These are phyloP conservation scores for Amblyjoppa proteus DNA, from an alignment of 2,888 invertebrate species.

Conservation along the genomic window DNA sequence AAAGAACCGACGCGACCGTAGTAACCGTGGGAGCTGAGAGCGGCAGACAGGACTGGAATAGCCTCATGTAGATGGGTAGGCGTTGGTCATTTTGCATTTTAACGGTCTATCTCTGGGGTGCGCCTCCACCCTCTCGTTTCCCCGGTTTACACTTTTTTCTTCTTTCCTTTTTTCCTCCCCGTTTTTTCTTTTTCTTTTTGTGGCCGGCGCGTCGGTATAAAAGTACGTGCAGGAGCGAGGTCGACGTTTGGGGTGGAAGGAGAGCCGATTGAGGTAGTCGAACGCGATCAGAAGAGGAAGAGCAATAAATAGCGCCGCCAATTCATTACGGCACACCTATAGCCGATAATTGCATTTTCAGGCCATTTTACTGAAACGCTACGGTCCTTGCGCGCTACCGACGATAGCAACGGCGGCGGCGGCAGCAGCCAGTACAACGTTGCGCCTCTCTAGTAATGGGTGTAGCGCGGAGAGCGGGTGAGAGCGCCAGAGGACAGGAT, in stretches of 20 bases:
- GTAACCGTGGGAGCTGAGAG: constrained; percentile 14
- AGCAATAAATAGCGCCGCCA: constrained; percentile 80
- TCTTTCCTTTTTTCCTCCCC: background rate
- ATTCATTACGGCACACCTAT: constrained; percentile 84
- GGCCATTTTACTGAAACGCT: constrained; percentile 83
- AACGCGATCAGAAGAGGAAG: constrained; percentile 45
- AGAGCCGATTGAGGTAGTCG: constrained; percentile 44
- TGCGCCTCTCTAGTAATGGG: constrained; percentile 77
- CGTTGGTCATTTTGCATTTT: constrained; percentile 53
- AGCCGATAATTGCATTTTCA: constrained; percentile 84
- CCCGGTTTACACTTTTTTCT: constrained; percentile 34
- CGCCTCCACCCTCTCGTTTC: constrained; percentile 18
- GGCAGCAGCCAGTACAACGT: constrained; percentile 74
- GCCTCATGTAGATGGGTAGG: constrained; percentile 3
- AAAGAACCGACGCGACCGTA: background rate
- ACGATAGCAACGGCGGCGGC: constrained; percentile 73
- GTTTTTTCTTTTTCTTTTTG: background rate
- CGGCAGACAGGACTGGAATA: constrained; percentile 39
- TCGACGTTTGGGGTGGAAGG: constrained; percentile 20
- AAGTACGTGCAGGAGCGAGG: constrained; percentile 32
- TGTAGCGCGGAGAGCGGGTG: constrained; percentile 64
- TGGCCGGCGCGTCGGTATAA: constrained; percentile 13
- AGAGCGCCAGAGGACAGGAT: constrained; percentile 69
- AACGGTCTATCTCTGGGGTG: constrained; percentile 20
- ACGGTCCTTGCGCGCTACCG: constrained; percentile 72